A percentile compares a stretch with the other conserved stretches of the same genome.
Evolutionary conservation across 1,140 invertebrate species (phyloP).

Genomic region (Rhyacophila brunnea): DNA sequence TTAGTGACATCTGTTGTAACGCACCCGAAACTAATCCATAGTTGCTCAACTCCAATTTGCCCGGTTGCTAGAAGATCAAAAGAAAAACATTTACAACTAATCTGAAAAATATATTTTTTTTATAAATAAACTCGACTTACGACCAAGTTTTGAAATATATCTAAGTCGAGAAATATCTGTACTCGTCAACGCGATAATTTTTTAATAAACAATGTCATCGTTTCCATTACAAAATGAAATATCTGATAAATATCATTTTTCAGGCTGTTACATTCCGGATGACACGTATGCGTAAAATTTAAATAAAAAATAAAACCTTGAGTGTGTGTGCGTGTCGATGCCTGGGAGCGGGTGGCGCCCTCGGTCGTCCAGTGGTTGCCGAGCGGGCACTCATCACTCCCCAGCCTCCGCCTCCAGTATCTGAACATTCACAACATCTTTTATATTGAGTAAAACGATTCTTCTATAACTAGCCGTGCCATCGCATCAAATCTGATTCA

Average conservation of each 20-base stretch:
- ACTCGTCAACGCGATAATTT: too few relatives aligned
- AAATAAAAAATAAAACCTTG: constrained; percentile 61
- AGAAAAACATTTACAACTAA: too few relatives aligned
- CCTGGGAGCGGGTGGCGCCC: constrained; percentile 48
- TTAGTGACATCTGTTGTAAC: constrained; percentile 65
- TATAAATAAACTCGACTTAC: too few relatives aligned
- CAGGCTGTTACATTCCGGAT: background rate
- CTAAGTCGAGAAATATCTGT: too few relatives aligned
- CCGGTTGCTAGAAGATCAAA: constrained; percentile 68
- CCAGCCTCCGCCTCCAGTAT: constrained; percentile 54
- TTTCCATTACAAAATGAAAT: too few relatives aligned
- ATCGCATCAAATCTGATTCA: too few relatives aligned
- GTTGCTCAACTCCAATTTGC: constrained; percentile 87
- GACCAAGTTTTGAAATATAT: too few relatives aligned
- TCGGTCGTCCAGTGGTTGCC: constrained; percentile 72
- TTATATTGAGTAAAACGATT: too few relatives aligned
- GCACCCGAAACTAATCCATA: constrained; percentile 86
- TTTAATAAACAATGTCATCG: too few relatives aligned
- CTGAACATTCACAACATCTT: constrained; percentile 42
- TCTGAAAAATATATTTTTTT: too few relatives aligned
- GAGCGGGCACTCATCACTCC: constrained; percentile 63
- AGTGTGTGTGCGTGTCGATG: constrained; percentile 76
- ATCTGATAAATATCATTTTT: background rate
- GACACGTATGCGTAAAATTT: background rate
- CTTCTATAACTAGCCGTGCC: too few relatives aligned